Percentiles rank a stretch among this genome's conserved stretches.
phyloP scores from a whole-genome alignment of 2,113 vertebrate species.

The Dicrurus megarhynchus region DNA sequence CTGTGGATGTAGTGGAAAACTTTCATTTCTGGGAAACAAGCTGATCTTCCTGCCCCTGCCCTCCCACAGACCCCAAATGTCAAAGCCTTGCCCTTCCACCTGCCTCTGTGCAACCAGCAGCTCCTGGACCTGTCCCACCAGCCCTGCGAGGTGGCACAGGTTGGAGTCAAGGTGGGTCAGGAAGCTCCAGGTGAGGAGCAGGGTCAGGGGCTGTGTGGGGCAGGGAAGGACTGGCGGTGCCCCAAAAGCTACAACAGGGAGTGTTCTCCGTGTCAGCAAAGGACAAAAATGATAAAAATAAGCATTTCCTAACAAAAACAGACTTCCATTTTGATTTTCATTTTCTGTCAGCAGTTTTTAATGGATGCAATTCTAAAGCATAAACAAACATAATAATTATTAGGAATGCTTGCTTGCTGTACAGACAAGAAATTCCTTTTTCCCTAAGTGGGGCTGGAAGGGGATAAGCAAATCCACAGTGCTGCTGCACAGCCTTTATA shows the following conservation, averaged over 20 bases:
- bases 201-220: background rate
- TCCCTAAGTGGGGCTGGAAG: background rate
- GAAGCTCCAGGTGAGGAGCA: background rate
- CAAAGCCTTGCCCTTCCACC: background rate
- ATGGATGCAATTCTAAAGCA: slow-evolving; percentile 10
- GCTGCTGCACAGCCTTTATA: background rate
- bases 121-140: background rate
- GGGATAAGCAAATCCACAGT: background rate
- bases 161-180: background rate
- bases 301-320: background rate
- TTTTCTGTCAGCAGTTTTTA: slow-evolving; percentile 25
- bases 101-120: background rate
- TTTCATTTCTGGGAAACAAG: background rate
- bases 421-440: slow-evolving; percentile 25
- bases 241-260: background rate
- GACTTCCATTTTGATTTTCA: background rate
- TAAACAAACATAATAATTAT: slow-evolving; percentile 44
- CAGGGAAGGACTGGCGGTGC: background rate
- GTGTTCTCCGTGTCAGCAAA: background rate
- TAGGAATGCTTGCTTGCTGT: background rate
- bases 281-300: background rate
- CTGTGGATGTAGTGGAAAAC: background rate
- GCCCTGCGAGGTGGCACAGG: background rate
- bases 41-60: background rate
- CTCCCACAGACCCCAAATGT: background rate